Conservation (phyloP, 2,888 invertebrate genomes). For the Sturmia bella region DNA sequence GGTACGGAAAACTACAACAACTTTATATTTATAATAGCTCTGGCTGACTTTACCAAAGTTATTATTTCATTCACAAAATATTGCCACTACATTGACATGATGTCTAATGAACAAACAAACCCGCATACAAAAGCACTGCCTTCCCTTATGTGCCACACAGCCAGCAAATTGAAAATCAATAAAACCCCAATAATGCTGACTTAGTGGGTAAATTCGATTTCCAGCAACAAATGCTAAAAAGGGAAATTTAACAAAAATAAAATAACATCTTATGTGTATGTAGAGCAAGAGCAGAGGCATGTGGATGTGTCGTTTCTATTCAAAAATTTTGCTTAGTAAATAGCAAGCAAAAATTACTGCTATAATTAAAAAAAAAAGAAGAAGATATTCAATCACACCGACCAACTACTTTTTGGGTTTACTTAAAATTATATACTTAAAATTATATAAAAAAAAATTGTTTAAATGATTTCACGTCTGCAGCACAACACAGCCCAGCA, state of each 20-base stretch:
- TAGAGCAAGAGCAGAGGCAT: too few species aligned
- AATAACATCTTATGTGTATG: too few species aligned
- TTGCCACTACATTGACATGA: slow-evolving; percentile 26
- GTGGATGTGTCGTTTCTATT: too few species aligned
- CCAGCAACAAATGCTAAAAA: slow-evolving; percentile 16
- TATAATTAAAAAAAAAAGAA: too few species aligned
- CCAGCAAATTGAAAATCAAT: slow-evolving; percentile 75
- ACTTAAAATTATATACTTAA: background rate
- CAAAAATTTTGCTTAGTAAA: background rate
- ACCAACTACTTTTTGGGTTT: background rate
- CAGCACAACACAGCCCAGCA: slow-evolving; percentile 27
- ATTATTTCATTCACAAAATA: slow-evolving; percentile 63
- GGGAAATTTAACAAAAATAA: slow-evolving; percentile 12
- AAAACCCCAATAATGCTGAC: slow-evolving; percentile 74
- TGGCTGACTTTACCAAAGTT: slow-evolving; percentile 38
- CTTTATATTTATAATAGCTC: slow-evolving; percentile 13
- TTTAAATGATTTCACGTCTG: too few species aligned
- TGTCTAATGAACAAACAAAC: background rate
- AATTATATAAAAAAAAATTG: slow-evolving; percentile 18
- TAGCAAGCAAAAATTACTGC: background rate
- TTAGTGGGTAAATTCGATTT: slow-evolving; percentile 78
- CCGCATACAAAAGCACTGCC: background rate
- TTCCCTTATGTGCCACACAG: slow-evolving; percentile 24
- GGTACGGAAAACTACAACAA: slow-evolving; percentile 18
- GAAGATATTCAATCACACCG: background rate